Percentiles rank a stretch among this genome's conserved stretches.
Evolutionary conservation across 2,888 invertebrate species (phyloP).

Genomic region (Cyclophora punctaria): DNA sequence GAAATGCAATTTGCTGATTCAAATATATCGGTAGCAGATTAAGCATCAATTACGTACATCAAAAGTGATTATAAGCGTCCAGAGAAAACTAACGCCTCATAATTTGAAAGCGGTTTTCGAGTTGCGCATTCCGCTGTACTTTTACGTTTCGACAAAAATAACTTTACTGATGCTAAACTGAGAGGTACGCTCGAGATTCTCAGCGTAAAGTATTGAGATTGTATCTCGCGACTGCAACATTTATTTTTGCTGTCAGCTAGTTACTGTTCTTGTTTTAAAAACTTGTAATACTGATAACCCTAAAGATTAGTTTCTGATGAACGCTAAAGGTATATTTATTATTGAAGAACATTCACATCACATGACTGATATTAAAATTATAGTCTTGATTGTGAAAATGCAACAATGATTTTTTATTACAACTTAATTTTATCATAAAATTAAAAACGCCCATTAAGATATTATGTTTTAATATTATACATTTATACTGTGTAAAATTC

Average conservation of each 20-base stretch:
- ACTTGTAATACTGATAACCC: background rate
- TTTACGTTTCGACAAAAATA: conserved; percentile 29
- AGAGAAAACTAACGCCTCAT: conserved; percentile 9
- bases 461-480: too few relatives aligned
- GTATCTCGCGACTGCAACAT: conserved; percentile 9
- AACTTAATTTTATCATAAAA: too few relatives aligned
- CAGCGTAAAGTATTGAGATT: conserved; percentile 8
- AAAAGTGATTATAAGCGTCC: conserved; percentile 2
- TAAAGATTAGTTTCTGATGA: background rate
- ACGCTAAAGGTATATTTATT: too few relatives aligned
- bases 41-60: background rate
- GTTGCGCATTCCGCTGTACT: conserved; percentile 28
- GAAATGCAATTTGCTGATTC: conserved; percentile 1
- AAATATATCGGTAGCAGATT: background rate
- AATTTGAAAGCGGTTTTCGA: conserved; percentile 28
- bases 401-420: too few relatives aligned
- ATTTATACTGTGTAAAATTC: too few relatives aligned
- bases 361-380: too few relatives aligned
- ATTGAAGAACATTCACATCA: too few relatives aligned
- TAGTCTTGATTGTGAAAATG: too few relatives aligned
- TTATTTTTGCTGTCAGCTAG: conserved; percentile 11
- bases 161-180: conserved; percentile 23
- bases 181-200: conserved; percentile 7
- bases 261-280: conserved; percentile 10
- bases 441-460: too few relatives aligned